A percentile compares a stretch with the other conserved stretches of the same genome.
These are phyloP conservation scores for Rhingia campestris DNA, from an alignment of 2,888 invertebrate genomes.

Conservation along the genomic window DNA sequence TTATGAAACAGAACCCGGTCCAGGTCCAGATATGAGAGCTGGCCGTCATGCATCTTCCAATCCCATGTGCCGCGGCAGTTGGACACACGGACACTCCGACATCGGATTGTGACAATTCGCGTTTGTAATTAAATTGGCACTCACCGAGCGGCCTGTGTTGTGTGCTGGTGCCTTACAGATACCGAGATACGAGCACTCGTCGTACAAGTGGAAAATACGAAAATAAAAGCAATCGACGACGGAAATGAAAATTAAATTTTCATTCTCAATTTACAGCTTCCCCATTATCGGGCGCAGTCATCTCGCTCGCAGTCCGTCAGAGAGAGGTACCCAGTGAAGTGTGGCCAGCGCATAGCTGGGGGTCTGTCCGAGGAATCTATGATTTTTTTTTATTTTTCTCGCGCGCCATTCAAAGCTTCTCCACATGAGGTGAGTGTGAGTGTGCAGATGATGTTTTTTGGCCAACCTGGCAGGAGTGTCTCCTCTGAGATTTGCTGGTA, in stretches of 20 bases:
- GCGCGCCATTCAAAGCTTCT: conserved; percentile 18
- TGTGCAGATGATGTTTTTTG: conserved; percentile 25
- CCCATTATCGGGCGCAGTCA: conserved; percentile 48
- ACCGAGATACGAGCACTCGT: conserved; percentile 17
- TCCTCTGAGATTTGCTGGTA: conserved; percentile 38
- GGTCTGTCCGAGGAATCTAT: conserved; percentile 57
- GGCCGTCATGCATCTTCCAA: conserved; percentile 56
- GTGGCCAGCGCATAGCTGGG: conserved; percentile 40
- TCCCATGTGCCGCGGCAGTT: conserved; percentile 37
- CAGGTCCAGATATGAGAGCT: conserved; percentile 50
- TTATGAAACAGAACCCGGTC: conserved; percentile 69
- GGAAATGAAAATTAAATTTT: conserved; percentile 71
- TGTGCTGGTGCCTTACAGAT: conserved; percentile 50
- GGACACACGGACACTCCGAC: conserved; percentile 38
- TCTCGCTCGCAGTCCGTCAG: conserved; percentile 57
- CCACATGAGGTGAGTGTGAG: conserved; percentile 49
- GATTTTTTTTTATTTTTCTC: conserved; percentile 10
- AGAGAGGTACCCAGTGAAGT: conserved; percentile 49
- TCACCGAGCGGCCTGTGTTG: conserved; percentile 8
- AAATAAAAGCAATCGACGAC: conserved; percentile 47
- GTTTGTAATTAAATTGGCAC: conserved; percentile 62
- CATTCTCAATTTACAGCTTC: conserved; percentile 67
- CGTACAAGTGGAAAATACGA: conserved; percentile 29
- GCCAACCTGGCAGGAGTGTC: conserved; percentile 35
- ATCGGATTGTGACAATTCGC: conserved; percentile 67